phyloP scores from a whole-genome alignment of 1,140 invertebrate genomes.

The Drosophila burlai region DNA sequence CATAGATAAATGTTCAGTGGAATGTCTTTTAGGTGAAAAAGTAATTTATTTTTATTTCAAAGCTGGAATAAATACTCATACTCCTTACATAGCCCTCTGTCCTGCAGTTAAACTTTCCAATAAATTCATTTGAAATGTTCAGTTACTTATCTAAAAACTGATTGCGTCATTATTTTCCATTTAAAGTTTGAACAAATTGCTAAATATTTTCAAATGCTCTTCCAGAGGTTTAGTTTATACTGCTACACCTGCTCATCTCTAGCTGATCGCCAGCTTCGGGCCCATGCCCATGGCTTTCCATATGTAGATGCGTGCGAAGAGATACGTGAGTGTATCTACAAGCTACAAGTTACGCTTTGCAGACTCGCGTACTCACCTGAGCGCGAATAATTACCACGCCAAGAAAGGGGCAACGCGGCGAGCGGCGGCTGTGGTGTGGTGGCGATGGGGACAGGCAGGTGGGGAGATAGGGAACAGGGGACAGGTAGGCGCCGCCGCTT shows the following conservation, averaged over 20 bases:
- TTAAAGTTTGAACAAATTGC: background rate
- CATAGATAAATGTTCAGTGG: background rate
- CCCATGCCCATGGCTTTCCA: constrained; percentile 57
- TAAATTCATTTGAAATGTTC: background rate
- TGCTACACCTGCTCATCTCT: constrained; percentile 28
- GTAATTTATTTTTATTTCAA: background rate
- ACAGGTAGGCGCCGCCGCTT: constrained; percentile 61
- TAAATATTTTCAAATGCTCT: background rate
- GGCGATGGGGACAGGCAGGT: constrained; percentile 24
- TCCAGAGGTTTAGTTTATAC: too few species aligned
- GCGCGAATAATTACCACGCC: constrained; percentile 82
- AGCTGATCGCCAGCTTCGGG: constrained; percentile 13
- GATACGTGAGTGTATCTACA: constrained; percentile 79
- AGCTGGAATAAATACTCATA: background rate
- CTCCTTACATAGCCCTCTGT: too few species aligned
- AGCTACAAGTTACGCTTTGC: constrained; percentile 82
- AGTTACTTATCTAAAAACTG: too few species aligned
- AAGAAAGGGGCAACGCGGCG: constrained; percentile 3
- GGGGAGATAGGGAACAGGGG: constrained; percentile 11
- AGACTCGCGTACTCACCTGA: constrained; percentile 80
- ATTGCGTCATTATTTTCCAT: too few species aligned
- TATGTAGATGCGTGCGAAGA: constrained; percentile 76
- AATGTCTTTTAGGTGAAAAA: too few species aligned
- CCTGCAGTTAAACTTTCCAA: background rate
- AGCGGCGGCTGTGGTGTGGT: background rate